phyloP scores from a whole-genome alignment of 2,113 vertebrate species.

The Etia nguti region DNA sequence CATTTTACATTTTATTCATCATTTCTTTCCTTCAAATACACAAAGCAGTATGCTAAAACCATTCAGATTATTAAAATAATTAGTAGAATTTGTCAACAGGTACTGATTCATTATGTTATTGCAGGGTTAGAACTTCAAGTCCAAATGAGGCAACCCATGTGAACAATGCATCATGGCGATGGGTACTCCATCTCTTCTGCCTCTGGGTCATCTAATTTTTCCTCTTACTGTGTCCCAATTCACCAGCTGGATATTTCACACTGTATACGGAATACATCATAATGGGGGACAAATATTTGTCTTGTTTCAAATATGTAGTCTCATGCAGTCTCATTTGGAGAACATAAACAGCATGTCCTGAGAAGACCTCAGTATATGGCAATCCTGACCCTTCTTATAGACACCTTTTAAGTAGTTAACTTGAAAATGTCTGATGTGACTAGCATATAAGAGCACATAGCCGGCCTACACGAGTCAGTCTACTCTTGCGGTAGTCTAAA shows the following conservation, averaged over 20 bases:
- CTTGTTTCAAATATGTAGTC: not conserved
- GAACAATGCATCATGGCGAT: slow-evolving; percentile 10
- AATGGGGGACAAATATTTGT: not conserved
- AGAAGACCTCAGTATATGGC: not conserved
- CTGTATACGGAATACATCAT: not conserved
- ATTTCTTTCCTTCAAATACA: not conserved
- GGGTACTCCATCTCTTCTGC: slow-evolving; percentile 19
- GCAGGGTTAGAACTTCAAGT: not conserved
- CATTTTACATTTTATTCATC: not conserved
- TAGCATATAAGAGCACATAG: not conserved
- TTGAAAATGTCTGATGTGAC: not conserved
- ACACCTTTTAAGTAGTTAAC: not conserved
- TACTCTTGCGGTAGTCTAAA: not conserved
- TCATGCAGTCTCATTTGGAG: not conserved
- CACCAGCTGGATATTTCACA: not conserved
- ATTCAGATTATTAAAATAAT: not conserved
- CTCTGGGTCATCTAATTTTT: slow-evolving; percentile 25
- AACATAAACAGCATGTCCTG: not conserved
- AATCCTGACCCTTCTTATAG: not conserved
- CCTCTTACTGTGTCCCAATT: not conserved
- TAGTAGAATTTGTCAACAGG: not conserved
- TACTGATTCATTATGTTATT: not conserved
- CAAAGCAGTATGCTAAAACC: not conserved
- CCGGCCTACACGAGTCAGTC: not conserved
- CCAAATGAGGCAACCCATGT: not conserved